phyloP scores from a whole-genome alignment of 2,113 vertebrate species.

The Brachyhypopomus occidentalis region DNA sequence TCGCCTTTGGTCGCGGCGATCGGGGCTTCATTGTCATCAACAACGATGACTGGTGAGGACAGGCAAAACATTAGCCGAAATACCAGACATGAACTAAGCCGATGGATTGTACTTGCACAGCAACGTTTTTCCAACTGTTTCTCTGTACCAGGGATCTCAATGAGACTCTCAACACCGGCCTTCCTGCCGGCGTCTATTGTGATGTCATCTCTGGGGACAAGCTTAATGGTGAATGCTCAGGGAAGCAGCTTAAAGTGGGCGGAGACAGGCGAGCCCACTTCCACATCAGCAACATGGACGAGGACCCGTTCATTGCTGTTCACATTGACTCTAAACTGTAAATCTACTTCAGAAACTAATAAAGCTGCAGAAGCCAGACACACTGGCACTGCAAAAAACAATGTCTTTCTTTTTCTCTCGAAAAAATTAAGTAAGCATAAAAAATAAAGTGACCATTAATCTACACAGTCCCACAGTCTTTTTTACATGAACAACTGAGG shows the following conservation, averaged over 20 bases:
- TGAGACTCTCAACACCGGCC: conserved; percentile 79
- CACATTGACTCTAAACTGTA: conserved; percentile 79
- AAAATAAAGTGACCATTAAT: too few relatives aligned
- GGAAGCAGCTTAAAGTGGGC: conserved; percentile 77
- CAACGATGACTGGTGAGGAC: conserved; percentile 82
- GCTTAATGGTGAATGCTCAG: conserved; percentile 74
- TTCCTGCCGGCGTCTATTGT: conserved; percentile 87
- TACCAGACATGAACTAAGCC: too few relatives aligned
- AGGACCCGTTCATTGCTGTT: conserved; percentile 87
- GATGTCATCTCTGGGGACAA: conserved; percentile 92
- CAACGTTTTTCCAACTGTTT: background rate
- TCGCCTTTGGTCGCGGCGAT: conserved; percentile 88
- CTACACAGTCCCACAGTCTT: too few relatives aligned
- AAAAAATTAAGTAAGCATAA: too few relatives aligned
- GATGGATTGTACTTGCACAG: too few relatives aligned
- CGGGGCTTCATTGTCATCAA: conserved; percentile 87
- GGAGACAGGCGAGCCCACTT: conserved; percentile 79
- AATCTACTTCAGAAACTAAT: conserved; percentile 22
- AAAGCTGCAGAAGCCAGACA: background rate
- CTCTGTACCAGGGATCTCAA: conserved; percentile 74
- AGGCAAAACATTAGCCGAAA: background rate
- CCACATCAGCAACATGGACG: conserved; percentile 79
- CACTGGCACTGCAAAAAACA: too few relatives aligned
- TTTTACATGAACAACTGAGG: too few relatives aligned
- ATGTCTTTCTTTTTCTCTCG: too few relatives aligned